Evolutionary conservation across 2,888 invertebrate genomes (phyloP), one percentile per base, ranked within the genome.

Genomic region (Drepana falcataria): DNA sequence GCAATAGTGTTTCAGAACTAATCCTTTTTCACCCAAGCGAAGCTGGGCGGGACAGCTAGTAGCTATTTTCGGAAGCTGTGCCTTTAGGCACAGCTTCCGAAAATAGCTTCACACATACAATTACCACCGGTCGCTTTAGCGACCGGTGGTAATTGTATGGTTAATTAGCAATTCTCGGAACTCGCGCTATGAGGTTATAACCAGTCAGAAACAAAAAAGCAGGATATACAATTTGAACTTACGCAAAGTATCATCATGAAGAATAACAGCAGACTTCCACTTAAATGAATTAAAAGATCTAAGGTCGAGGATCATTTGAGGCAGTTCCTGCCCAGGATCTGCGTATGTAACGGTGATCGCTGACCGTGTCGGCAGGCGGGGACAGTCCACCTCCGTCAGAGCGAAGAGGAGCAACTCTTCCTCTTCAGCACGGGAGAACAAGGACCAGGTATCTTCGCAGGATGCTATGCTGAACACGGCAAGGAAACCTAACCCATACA

Each of bases 331-430:
- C 0, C 95, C 95, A 47, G 91, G 85, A 1, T 91, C 88, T n/a
- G 95, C 85, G 54, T 94, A 85, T 0, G 96, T 96, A 54, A 92
- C 93, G 52, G 95, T 95, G 41, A 96, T 88, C 0, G 95, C 96
- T 33, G 93, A 89, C 40, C 92, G 82, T 0, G 86, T 68, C 0
- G 96, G 95, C 51, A 97, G 79, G 47, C 97, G 91, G 0, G 96
- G 95, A 75, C 97, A 97, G 71, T 96, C 95, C 0, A 94, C 91
- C 73, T 95, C 96, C 53, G 96, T 96, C 59, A 96, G 91, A 0
- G 96, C 95, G 60, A 96, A 92, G 48, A 95, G 91, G 0, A 96
- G 82, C 4, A 96, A 85, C 56, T 94, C 92, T 66, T 95, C 94
- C 58, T 92, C 92, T 68, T 93, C 91, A 0, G 94, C 92, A 1